phyloP scores from a whole-genome alignment of 2,113 vertebrate species.

The Anas platyrhynchos region DNA sequence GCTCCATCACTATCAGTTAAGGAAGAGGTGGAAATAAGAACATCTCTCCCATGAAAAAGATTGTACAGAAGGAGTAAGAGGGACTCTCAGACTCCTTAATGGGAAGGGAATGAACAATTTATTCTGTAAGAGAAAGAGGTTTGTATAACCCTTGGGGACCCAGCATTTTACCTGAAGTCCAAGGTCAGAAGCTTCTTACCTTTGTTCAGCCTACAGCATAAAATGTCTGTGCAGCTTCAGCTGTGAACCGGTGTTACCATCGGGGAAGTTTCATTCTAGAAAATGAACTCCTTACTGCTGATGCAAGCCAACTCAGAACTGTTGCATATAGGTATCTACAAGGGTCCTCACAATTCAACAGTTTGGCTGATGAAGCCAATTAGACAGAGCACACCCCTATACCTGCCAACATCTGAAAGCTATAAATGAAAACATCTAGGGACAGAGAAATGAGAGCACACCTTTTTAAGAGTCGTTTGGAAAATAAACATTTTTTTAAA shows the following conservation, averaged over 20 bases:
- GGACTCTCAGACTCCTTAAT: not conserved
- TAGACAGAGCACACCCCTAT: not conserved
- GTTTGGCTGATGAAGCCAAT: not conserved
- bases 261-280: not conserved
- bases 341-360: not conserved
- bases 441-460: not conserved
- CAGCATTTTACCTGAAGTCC: not conserved
- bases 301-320: not conserved
- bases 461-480: not conserved
- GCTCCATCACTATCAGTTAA: not conserved
- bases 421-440: not conserved
- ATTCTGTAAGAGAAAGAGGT: not conserved
- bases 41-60: not conserved
- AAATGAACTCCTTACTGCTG: not conserved
- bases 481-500: not conserved
- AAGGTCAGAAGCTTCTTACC: not conserved
- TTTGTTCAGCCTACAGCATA: not conserved
- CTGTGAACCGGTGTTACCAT: not conserved
- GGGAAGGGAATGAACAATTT: not conserved
- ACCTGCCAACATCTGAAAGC: not conserved
- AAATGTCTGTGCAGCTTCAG: not conserved
- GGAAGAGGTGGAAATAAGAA: conserved; percentile 12
- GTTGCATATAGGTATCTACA: not conserved
- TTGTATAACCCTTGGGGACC: not conserved
- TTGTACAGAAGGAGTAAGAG: not conserved